A percentile compares a stretch with the other conserved stretches of the same genome.
These are phyloP conservation scores for Odontothrips loti DNA, from an alignment of 2,888 invertebrate species.

Conservation along the genomic window DNA sequence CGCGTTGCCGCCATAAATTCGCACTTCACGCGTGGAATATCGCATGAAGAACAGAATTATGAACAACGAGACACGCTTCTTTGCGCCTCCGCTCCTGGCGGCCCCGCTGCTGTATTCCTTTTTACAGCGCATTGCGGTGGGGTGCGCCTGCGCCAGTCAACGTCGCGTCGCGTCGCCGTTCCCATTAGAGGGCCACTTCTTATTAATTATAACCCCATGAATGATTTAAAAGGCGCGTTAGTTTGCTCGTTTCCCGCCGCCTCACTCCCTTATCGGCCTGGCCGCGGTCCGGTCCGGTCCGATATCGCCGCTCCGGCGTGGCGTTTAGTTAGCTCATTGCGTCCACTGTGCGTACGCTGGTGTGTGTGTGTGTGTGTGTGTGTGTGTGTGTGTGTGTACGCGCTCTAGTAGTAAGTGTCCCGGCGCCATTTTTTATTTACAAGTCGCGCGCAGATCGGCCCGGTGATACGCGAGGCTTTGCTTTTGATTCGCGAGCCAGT, in stretches of 20 bases:
- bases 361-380: not conserved
- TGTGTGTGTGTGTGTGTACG: not conserved
- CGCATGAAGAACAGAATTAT: too few species aligned
- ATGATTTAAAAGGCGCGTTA: conserved; percentile 16
- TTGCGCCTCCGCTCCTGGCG: too few species aligned
- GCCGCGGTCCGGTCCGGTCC: not conserved
- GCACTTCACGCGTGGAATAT: too few species aligned
- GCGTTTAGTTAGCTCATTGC: conserved; percentile 22
- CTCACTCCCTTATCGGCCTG: not conserved
- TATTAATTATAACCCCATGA: conserved; percentile 18
- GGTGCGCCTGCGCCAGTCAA: not conserved
- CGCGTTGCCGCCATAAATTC: too few species aligned
- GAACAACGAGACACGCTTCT: too few species aligned
- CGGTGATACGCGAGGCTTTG: not conserved
- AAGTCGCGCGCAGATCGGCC: not conserved
- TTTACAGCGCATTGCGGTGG: too few species aligned
- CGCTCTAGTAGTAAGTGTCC: conserved; percentile 11
- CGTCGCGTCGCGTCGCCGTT: not conserved
- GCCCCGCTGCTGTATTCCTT: too few species aligned
- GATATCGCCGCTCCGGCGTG: not conserved
- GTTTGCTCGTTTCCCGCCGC: not conserved
- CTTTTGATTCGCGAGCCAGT: not conserved
- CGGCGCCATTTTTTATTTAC: conserved; percentile 10
- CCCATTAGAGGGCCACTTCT: conserved; percentile 4
- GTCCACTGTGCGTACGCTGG: not conserved